Evolutionary conservation across 1,140 invertebrate genomes (phyloP).

Genomic region (Akabosia matsudoensis): DNA sequence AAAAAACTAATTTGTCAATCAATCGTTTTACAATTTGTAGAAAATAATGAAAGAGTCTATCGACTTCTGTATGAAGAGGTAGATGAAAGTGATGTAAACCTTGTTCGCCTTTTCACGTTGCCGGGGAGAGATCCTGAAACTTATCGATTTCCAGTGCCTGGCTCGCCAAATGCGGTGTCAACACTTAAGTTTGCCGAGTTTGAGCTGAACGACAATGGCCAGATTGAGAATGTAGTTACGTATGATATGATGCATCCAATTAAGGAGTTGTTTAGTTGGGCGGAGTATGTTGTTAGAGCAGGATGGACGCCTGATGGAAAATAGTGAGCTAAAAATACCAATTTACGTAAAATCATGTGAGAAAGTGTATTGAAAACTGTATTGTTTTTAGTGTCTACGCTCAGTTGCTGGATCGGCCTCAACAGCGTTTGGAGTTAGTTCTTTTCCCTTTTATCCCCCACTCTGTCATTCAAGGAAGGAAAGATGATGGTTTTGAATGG

Average conservation of each 20-base stretch:
- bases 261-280: slow-evolving; percentile 75
- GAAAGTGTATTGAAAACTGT: neutral
- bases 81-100: slow-evolving; percentile 88
- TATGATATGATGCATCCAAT: slow-evolving; percentile 71
- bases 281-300: slow-evolving; percentile 88
- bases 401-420: slow-evolving; percentile 78
- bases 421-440: slow-evolving; percentile 69
- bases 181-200: slow-evolving; percentile 85
- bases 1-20: too few relatives aligned
- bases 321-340: slow-evolving; percentile 60
- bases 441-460: slow-evolving; percentile 50
- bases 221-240: slow-evolving; percentile 64
- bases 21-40: too few relatives aligned
- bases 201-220: slow-evolving; percentile 62
- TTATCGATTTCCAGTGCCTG: slow-evolving; percentile 82
- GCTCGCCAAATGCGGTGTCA: slow-evolving; percentile 83
- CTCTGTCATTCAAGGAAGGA: neutral
- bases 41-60: slow-evolving; percentile 67
- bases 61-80: slow-evolving; percentile 94
- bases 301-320: slow-evolving; percentile 88
- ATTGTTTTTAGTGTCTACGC: slow-evolving; percentile 82
- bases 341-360: neutral
- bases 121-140: slow-evolving; percentile 49
- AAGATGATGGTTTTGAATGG: neutral
- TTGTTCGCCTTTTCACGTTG: slow-evolving; percentile 77